phyloP scores from a whole-genome alignment of 2,797 vertebrate genomes.

The Sardinella longiceps region DNA sequence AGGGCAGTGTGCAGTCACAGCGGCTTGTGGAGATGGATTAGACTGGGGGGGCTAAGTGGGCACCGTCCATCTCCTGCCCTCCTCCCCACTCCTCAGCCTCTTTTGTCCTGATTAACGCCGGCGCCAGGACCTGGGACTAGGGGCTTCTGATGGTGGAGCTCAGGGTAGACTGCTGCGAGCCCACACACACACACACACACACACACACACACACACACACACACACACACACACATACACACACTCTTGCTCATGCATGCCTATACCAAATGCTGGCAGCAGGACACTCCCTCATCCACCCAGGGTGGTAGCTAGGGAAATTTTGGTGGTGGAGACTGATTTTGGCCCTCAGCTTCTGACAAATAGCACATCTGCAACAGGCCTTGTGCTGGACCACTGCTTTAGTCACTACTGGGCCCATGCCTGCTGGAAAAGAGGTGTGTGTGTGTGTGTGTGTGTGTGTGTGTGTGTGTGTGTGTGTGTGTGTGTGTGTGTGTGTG shows the following conservation, averaged over 20 bases:
- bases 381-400: neutral
- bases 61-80: neutral
- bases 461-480: constrained; percentile 6
- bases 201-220: neutral
- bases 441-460: neutral
- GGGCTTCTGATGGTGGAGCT: neutral
- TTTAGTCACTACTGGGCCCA: neutral
- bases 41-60: neutral
- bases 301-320: constrained; percentile 1
- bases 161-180: neutral
- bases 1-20: neutral
- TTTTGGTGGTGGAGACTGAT: neutral
- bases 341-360: neutral
- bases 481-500: neutral
- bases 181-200: neutral
- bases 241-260: neutral
- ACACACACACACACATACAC: too few species aligned
- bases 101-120: neutral
- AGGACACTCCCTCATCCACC: neutral
- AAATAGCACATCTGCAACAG: neutral
- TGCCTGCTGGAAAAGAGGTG: neutral
- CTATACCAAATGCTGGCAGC: neutral
- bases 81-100: neutral
- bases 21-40: constrained; percentile 13
- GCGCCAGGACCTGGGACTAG: neutral